Base-by-base conservation (phyloP, 2,797 vertebrate genomes). In the Merluccius polli region DNA sequence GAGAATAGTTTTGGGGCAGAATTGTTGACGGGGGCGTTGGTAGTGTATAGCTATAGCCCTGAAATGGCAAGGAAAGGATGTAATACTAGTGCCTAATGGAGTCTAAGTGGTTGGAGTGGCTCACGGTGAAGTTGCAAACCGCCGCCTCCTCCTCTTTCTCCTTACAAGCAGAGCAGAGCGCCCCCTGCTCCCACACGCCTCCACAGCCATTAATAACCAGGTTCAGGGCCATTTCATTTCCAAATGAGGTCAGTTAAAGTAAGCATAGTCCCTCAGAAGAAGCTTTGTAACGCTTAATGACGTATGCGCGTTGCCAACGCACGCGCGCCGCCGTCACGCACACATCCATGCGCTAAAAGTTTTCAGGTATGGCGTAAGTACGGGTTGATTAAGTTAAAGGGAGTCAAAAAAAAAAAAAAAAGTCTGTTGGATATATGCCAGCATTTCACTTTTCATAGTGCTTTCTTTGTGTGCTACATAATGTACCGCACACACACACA, bases 171-270 rank as follows among this genome's bases (percentile, higher is more conserved):
- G 21, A 59, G 15, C 38, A 13, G 38, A 41, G 38, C 38, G 12
- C 44, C 16, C 33, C 3, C 18, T 7, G 44, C 16, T 52, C 16
- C 44, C 5, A 16, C 16, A 21, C 44, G 73, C 68, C 82, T 79
- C 70, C 75, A 63, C 70, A 77, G 69, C 77, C 6, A 71, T 78
- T 79, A 77, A 72, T 73, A 78, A 72, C 30, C 36, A 78, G 80
- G 78, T 82, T 83, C 65, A 48, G 32, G 36, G 36, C 41, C 24
- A 72, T 10, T 72, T 72, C 29, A 33, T 33, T 33, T 73, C 30
- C 78, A 86, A 84, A 89, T 84, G 78, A 85, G 81, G 82, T 85
- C 83, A 84, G 33, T 73, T 81, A 44, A 29, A 63, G 72, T 63
- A 16, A 75, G 73, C 29, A 59, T 69, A 65, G 65, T 3, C 76